phyloP scores from a whole-genome alignment of 2,888 invertebrate genomes.

The Stenurella melanura region DNA sequence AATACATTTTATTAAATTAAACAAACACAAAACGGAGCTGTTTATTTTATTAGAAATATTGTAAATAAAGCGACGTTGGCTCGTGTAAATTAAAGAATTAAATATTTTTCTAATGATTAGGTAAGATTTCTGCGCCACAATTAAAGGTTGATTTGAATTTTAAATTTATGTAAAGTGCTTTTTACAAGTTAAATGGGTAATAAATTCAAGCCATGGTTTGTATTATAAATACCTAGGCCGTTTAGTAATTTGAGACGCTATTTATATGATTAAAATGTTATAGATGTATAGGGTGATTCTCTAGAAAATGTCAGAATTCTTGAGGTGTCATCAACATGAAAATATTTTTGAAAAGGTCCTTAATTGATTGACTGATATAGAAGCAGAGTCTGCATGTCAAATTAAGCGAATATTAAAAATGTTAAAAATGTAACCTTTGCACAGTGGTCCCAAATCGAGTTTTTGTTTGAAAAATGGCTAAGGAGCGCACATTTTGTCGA shows the following conservation, averaged over 20 bases:
- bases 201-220: conserved; percentile 32
- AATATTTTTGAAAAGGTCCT: no score
- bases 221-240: not conserved
- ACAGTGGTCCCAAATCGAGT: no score
- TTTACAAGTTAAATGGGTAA: conserved; percentile 30
- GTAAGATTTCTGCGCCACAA: conserved; percentile 5
- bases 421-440: no score
- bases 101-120: conserved; percentile 20
- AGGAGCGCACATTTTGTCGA: no score
- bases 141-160: conserved; percentile 25
- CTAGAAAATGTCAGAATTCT: no score
- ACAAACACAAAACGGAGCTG: not conserved
- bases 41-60: conserved; percentile 11
- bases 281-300: not conserved
- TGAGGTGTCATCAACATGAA: no score
- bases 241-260: conserved; percentile 9
- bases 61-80: not conserved
- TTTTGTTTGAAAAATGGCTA: no score
- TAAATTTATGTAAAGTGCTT: conserved; percentile 29
- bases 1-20: not conserved
- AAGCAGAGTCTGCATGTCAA: no score
- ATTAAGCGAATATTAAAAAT: no score
- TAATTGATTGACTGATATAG: no score
- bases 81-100: conserved; percentile 8
- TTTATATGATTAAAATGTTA: not conserved